Evolutionary conservation across 2,888 invertebrate species (phyloP).

Genomic region (Synergus umbraculus): DNA sequence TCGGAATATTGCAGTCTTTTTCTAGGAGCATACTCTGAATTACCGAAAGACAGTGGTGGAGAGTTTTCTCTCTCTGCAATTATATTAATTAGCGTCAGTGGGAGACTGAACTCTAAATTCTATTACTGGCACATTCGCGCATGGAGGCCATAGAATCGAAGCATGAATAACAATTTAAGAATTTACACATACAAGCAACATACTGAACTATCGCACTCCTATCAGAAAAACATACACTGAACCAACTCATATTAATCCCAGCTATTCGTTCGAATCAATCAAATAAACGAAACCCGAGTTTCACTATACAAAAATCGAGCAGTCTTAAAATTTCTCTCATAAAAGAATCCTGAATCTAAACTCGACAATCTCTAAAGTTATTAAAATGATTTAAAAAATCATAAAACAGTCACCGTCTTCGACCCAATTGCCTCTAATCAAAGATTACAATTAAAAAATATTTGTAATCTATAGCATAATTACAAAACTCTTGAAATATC

Average conservation of each 20-base stretch:
- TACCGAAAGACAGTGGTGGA: neutral
- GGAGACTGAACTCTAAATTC: neutral
- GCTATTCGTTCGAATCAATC: conserved; percentile 6
- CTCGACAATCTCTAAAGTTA: conserved; percentile 1
- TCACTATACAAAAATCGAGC: conserved; percentile 40
- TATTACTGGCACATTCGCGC: conserved; percentile 10
- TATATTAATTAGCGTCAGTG: neutral
- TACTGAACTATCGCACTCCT: conserved; percentile 14
- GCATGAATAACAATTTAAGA: neutral
- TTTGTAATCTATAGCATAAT: neutral
- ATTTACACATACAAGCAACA: conserved; percentile 14
- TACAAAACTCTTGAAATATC: conserved; percentile 11
- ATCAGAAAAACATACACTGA: conserved; percentile 5
- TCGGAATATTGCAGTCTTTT: conserved; percentile 1
- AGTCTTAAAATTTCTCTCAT: conserved; percentile 41
- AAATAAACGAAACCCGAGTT: conserved; percentile 8
- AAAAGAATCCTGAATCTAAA: conserved; percentile 28
- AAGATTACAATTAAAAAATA: conserved; percentile 29
- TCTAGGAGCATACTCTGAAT: neutral
- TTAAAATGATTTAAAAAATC: neutral
- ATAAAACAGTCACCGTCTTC: neutral
- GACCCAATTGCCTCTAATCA: conserved; percentile 11
- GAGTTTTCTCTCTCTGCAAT: neutral
- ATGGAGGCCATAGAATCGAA: conserved; percentile 22
- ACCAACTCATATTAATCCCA: conserved; percentile 23